These are phyloP conservation scores for Scortum barcoo DNA, from an alignment of 2,113 vertebrate genomes.

Conservation along the genomic window DNA sequence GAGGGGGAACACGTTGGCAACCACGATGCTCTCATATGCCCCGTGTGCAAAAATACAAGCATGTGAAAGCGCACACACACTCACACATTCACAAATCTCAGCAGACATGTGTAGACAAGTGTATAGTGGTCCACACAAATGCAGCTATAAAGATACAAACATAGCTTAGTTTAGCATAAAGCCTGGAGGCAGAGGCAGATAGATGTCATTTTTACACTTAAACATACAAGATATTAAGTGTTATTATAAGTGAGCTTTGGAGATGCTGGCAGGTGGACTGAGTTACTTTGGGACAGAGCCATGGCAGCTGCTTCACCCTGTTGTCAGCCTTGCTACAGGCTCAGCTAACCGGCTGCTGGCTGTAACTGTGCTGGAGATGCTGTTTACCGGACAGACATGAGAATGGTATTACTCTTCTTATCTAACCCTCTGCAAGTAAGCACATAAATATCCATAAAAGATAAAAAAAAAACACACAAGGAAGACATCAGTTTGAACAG, in stretches of 20 bases:
- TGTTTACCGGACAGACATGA: neutral
- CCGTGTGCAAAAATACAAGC: neutral
- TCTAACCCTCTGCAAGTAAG: neutral
- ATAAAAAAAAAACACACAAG: neutral
- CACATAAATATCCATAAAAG: neutral
- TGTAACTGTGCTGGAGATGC: neutral
- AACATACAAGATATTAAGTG: neutral
- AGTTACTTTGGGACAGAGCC: neutral
- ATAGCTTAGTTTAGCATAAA: neutral
- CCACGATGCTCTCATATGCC: slow-evolving; percentile 13
- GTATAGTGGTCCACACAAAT: neutral
- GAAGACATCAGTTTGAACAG: slow-evolving; percentile 55
- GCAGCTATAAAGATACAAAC: neutral
- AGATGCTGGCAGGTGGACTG: neutral
- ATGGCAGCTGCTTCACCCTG: neutral
- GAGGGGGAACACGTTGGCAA: slow-evolving; percentile 45
- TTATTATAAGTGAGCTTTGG: neutral
- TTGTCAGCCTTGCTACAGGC: neutral
- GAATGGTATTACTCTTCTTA: neutral
- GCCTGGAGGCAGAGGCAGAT: neutral
- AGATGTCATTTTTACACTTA: neutral
- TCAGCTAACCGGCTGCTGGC: neutral
- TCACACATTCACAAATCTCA: neutral
- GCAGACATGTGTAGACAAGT: neutral
- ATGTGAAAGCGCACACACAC: neutral